Percentiles rank a stretch among this genome's conserved stretches.
Evolutionary conservation across 2,888 invertebrate species (phyloP).

Genomic region (Melanotus villosus): DNA sequence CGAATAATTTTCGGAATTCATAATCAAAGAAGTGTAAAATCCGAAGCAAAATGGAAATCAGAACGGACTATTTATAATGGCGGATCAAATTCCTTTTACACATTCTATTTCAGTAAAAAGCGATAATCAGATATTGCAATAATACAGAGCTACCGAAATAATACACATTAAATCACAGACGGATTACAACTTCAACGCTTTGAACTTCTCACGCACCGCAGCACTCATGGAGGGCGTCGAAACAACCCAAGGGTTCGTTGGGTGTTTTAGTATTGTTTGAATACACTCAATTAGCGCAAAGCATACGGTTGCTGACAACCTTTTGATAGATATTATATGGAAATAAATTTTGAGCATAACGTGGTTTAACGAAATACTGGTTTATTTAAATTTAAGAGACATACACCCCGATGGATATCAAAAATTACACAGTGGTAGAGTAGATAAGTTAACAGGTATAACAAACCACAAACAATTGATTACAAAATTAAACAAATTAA

Average conservation of each 20-base stretch:
- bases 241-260: slow-evolving; percentile 60
- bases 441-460: too few relatives aligned
- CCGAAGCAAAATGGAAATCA: background rate
- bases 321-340: slow-evolving; percentile 45
- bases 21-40: background rate
- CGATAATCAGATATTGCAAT: slow-evolving; percentile 63
- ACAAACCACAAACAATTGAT: too few relatives aligned
- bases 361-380: background rate
- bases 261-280: slow-evolving; percentile 64
- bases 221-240: slow-evolving; percentile 60
- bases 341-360: slow-evolving; percentile 42
- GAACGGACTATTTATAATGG: background rate
- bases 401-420: too few relatives aligned
- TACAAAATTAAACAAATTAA: too few relatives aligned
- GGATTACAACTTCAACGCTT: slow-evolving; percentile 65
- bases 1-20: too few relatives aligned
- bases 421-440: too few relatives aligned
- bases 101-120: slow-evolving; percentile 51
- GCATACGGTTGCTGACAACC: slow-evolving; percentile 51
- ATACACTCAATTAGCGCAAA: slow-evolving; percentile 66
- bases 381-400: too few relatives aligned
- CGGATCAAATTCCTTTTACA: slow-evolving; percentile 8
- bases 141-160: slow-evolving; percentile 65
- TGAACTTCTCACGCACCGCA: slow-evolving; percentile 66
- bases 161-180: slow-evolving; percentile 67